Evolutionary conservation across 2,113 vertebrate species (phyloP).

Genomic region (Leptosomus discolor): DNA sequence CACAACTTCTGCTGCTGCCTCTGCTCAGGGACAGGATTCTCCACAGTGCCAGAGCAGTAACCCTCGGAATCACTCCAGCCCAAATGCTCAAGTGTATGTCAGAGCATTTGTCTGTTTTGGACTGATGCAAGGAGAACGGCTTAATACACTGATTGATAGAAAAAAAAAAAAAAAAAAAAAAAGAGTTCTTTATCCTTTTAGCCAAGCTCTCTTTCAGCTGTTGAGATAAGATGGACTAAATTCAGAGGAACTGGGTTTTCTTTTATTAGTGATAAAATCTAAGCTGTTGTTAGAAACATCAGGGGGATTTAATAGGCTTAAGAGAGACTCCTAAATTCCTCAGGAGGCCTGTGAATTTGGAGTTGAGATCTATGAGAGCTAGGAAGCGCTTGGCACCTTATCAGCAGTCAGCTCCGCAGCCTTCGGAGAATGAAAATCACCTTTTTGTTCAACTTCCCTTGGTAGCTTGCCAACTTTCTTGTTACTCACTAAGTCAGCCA

Average conservation of each 20-base stretch:
- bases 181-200: neutral
- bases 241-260: neutral
- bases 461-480: neutral
- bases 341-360: neutral
- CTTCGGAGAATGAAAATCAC: constrained; percentile 7
- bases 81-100: neutral
- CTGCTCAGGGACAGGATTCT: neutral
- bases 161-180: neutral
- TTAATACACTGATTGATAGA: neutral
- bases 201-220: neutral
- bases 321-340: neutral
- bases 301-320: constrained; percentile 30
- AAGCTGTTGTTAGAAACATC: constrained; percentile 23
- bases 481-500: neutral
- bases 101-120: neutral
- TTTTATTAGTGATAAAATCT: constrained; percentile 31
- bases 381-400: neutral
- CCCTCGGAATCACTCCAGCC: neutral
- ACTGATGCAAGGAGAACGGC: neutral
- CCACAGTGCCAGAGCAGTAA: neutral
- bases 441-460: constrained; percentile 10
- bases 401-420: neutral
- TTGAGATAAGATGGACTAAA: constrained; percentile 10
- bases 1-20: neutral
- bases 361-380: neutral